Evolutionary conservation across 2,113 vertebrate genomes (phyloP).

Genomic region (Poeciliopsis retropinna): DNA sequence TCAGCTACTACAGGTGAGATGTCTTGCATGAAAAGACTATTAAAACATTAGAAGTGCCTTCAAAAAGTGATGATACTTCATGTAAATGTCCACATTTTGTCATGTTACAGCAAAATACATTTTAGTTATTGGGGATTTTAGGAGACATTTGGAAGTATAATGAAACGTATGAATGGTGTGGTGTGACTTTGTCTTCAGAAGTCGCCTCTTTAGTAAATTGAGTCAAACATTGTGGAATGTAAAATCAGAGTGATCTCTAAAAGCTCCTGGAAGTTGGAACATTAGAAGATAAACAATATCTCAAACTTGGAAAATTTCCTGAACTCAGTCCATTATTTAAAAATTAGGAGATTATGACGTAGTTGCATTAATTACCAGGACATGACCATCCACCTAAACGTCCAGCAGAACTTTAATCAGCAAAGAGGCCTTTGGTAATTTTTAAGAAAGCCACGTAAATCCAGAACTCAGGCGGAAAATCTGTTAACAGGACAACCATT

Average conservation of each 20-base stretch:
- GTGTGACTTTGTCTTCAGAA: neutral
- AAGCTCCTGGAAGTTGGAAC: neutral
- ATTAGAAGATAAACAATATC: neutral
- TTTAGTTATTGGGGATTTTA: neutral
- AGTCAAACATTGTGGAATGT: neutral
- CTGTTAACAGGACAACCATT: neutral
- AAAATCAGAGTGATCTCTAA: neutral
- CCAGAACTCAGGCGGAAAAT: too few species aligned
- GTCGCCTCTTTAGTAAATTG: neutral
- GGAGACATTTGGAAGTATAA: neutral
- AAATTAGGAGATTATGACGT: neutral
- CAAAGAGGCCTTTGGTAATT: too few species aligned
- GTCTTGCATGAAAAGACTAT: neutral
- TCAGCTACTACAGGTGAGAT: conserved; percentile 94
- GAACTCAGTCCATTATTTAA: too few species aligned
- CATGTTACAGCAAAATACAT: too few species aligned
- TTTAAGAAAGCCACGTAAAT: too few species aligned
- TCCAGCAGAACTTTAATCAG: too few species aligned
- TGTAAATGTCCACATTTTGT: too few species aligned
- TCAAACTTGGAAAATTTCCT: neutral
- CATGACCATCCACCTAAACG: too few species aligned
- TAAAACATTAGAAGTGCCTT: too few species aligned
- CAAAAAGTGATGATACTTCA: too few species aligned
- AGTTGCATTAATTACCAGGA: neutral
- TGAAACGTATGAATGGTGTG: neutral